phyloP scores from a whole-genome alignment of 1,140 invertebrate species.

The Saxidomus purpurata region DNA sequence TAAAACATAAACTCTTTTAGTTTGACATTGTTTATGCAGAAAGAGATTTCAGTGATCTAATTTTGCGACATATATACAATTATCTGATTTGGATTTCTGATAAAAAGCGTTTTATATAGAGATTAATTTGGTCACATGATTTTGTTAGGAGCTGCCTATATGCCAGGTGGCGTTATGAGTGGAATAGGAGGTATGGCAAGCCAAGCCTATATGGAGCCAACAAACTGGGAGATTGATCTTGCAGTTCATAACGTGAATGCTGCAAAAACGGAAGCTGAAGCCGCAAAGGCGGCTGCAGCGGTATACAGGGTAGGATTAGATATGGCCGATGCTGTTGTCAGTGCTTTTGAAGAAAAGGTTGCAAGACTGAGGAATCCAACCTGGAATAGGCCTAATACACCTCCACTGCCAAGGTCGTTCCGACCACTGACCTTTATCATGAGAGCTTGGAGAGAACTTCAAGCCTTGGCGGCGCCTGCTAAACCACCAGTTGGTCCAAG shows the following conservation, averaged over 20 bases:
- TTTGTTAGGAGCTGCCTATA: not conserved
- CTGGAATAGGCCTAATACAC: not conserved
- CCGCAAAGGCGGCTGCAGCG: slow-evolving; percentile 44
- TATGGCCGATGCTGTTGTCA: slow-evolving; percentile 46
- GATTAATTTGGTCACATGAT: not conserved
- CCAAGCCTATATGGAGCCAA: slow-evolving; percentile 30
- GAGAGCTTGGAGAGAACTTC: slow-evolving; percentile 43
- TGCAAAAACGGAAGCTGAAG: slow-evolving; percentile 46
- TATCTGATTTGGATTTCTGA: too few relatives aligned
- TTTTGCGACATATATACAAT: too few relatives aligned
- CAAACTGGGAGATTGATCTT: slow-evolving; percentile 54
- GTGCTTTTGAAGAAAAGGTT: slow-evolving; percentile 57
- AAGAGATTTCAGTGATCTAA: too few relatives aligned
- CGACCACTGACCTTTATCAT: slow-evolving; percentile 47
- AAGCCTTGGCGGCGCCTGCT: not conserved
- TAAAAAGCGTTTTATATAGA: too few relatives aligned
- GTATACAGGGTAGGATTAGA: slow-evolving; percentile 51
- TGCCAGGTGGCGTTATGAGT: not conserved
- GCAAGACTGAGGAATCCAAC: slow-evolving; percentile 41
- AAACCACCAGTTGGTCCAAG: not conserved
- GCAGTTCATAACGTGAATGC: slow-evolving; percentile 52
- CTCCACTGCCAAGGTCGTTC: slow-evolving; percentile 28
- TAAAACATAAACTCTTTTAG: too few relatives aligned
- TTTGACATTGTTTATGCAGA: too few relatives aligned
- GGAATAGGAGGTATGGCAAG: not conserved